Base-by-base conservation (phyloP, 2,797 vertebrate species). In the Tinamus major region DNA sequence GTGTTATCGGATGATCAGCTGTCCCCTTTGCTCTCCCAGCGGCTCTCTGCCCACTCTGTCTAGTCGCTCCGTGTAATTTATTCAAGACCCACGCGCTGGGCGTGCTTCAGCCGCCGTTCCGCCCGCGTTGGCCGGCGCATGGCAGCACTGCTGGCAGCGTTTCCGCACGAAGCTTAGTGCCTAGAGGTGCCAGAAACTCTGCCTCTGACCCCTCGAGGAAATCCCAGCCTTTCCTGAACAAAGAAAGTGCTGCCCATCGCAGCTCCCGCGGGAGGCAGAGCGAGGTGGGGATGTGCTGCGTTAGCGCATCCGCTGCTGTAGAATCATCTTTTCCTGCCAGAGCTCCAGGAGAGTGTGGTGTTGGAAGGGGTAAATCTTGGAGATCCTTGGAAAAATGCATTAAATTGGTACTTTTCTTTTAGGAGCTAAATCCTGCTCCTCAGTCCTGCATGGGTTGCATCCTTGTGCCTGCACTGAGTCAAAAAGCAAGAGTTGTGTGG, bases 71-170 rank as follows among this genome's bases (percentile, higher is more conserved):
- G 31, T 76, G 75, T 94, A 10, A 89, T 84, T 91, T 89, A 85
- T 92, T 81, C 10, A 64, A 81, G 93, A 91, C 80, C 89, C 59
- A 71, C 29, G 62, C 79, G 84, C 88, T 93, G 81, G 84, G 89
- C 87, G 95, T 44, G 78, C 51, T 95, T 96, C 90, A 95, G 85
- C 19, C 27, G 9, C 49, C 68, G 80, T 94, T 90, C 94, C 33
- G 17, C 92, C 95, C 96, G 89, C 6, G 0, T 69, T 95, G 90
- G 89, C 89, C 8, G 5, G 92, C 46, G 56, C 88, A 81, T 85
- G 95, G 94, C 95, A 93, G 88, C 5, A 67, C 87, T 92, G 81
- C 91, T 87, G 95, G 84, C 85, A 90, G 63, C 65, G 89, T 58
- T 92, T 93, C 81, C 4, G 56, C 92, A 81, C 76, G 62, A 69